These are phyloP conservation scores for Nematostella vectensis DNA, from an alignment of 92 coral and sea anemone species.

Conservation along the genomic window DNA sequence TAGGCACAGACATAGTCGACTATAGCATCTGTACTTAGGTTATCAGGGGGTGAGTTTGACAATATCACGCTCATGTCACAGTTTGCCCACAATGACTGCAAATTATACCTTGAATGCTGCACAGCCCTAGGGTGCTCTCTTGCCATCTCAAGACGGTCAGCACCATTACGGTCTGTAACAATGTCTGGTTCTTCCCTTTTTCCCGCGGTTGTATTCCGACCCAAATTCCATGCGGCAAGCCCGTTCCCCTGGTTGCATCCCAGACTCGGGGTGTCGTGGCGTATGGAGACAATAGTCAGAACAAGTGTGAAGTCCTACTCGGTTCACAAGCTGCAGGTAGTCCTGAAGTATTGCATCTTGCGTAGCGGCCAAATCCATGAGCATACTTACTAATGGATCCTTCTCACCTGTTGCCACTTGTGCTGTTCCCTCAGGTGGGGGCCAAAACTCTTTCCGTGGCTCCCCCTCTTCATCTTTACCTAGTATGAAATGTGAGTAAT, in stretches of 20 bases:
- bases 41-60: no score
- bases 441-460: constrained; percentile 18
- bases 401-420: constrained; percentile 1
- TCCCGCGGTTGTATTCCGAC: background rate
- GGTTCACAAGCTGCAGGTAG: constrained; percentile 9
- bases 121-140: no score
- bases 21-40: no score
- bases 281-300: background rate
- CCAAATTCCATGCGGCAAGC: constrained; percentile 16
- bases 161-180: background rate
- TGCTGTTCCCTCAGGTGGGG: constrained; percentile 23
- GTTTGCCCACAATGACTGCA: constrained; percentile 8
- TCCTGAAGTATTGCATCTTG: constrained; percentile 13
- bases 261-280: constrained; percentile 7
- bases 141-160: no score
- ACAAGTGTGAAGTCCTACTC: no score
- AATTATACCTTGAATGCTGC: constrained; percentile 6
- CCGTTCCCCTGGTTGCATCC: constrained; percentile 7
- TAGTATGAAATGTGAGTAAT: constrained; percentile 11
- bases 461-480: constrained; percentile 15
- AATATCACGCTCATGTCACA: background rate
- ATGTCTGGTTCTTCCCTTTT: background rate
- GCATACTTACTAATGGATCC: constrained; percentile 26
- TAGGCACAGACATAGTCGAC: constrained; percentile 9
- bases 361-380: constrained; percentile 13